A percentile compares a stretch with the other conserved stretches of the same genome.
These are phyloP conservation scores for Nasonovia ribisnigri DNA, from an alignment of 2,888 invertebrate genomes.

Conservation along the genomic window DNA sequence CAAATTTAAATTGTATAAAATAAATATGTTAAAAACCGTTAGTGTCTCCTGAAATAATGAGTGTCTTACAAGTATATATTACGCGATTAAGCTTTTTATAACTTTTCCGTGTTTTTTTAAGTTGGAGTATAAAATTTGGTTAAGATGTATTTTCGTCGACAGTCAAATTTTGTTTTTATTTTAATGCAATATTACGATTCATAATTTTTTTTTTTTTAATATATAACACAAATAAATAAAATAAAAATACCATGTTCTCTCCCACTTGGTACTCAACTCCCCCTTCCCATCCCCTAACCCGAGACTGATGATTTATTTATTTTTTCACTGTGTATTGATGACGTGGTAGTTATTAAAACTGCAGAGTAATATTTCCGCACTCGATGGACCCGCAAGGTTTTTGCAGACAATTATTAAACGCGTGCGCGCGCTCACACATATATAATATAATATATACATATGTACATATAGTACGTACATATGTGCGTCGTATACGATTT, in stretches of 20 bases:
- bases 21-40: not conserved
- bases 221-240: conserved; percentile 10
- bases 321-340: conserved; percentile 62
- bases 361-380: conserved; percentile 63
- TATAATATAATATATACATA: not conserved
- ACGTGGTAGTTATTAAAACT: conserved; percentile 62
- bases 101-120: not conserved
- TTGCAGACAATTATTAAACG: conserved; percentile 59
- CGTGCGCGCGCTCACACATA: not conserved
- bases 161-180: not conserved
- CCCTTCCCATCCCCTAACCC: not conserved
- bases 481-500: not conserved
- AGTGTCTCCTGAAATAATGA: not conserved
- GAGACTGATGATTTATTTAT: conserved; percentile 56
- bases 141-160: not conserved
- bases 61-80: not conserved
- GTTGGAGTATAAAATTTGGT: not conserved
- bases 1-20: not conserved
- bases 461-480: not conserved
- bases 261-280: not conserved
- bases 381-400: conserved; percentile 59
- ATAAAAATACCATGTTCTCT: not conserved
- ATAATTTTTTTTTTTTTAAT: not conserved
- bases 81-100: not conserved
- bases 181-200: conserved; percentile 11